phyloP scores from a whole-genome alignment of 1,140 invertebrate species.

The Eupristina koningsbergeri region DNA sequence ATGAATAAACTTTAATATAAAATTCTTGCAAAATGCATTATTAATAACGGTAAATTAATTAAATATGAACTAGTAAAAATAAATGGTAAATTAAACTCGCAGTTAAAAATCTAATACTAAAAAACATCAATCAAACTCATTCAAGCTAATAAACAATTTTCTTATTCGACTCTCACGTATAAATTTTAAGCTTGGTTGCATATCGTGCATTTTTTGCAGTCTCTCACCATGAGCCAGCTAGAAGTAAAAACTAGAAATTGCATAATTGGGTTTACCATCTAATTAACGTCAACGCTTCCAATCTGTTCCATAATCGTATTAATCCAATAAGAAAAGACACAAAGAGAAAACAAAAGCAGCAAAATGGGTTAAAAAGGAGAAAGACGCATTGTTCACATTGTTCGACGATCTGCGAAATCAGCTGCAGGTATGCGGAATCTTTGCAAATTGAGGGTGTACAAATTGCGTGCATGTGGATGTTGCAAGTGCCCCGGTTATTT shows the following conservation, averaged over 20 bases:
- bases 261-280: background rate
- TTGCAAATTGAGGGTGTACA: too few species aligned
- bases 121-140: background rate
- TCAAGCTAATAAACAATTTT: background rate
- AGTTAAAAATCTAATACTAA: background rate
- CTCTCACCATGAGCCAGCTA: background rate
- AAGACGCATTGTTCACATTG: too few species aligned
- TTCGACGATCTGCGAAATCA: too few species aligned
- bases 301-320: background rate
- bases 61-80: background rate
- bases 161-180: background rate
- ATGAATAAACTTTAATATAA: too few species aligned
- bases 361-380: background rate
- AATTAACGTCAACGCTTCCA: conserved; percentile 18
- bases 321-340: background rate
- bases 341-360: background rate
- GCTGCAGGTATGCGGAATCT: too few species aligned
- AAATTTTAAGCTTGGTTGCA: background rate
- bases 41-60: too few species aligned
- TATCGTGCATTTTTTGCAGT: background rate
- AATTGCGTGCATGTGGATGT: background rate
- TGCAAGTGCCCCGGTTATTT: background rate
- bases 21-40: background rate
- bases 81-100: background rate
- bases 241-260: background rate